Evolutionary conservation across 2,113 vertebrate species (phyloP).

Genomic region (Oostethus manadensis): DNA sequence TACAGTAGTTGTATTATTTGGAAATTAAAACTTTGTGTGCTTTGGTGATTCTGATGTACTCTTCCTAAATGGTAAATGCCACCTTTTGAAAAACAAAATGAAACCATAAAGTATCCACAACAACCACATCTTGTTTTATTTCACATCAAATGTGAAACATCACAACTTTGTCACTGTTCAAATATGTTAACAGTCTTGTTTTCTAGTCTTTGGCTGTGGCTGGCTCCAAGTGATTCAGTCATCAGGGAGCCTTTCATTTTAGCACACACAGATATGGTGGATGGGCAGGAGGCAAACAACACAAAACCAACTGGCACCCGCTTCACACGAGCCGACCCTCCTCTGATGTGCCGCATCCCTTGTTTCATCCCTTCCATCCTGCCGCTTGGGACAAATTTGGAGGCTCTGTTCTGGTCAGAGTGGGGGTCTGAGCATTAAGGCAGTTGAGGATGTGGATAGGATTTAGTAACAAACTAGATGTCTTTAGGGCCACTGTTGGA

Average conservation of each 20-base stretch:
- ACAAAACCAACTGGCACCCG: conserved; percentile 34
- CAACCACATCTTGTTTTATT: too few species aligned
- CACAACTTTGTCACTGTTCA: too few species aligned
- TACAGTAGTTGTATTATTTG: too few species aligned
- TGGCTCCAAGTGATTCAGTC: neutral
- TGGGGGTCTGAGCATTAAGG: conserved; percentile 23
- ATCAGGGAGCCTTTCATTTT: neutral
- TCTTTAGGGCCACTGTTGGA: conserved; percentile 11
- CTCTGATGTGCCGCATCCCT: conserved; percentile 45
- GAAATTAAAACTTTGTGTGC: too few species aligned
- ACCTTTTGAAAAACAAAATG: too few species aligned
- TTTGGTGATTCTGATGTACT: too few species aligned
- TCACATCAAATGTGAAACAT: too few species aligned
- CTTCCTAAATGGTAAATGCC: too few species aligned
- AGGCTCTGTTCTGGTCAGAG: conserved; percentile 41
- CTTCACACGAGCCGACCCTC: conserved; percentile 30
- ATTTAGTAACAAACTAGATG: conserved; percentile 11
- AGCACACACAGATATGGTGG: conserved; percentile 11
- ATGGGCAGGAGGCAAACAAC: conserved; percentile 13
- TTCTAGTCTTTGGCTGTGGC: neutral
- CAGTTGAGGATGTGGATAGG: conserved; percentile 2
- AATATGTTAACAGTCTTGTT: neutral
- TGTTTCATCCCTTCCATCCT: conserved; percentile 37
- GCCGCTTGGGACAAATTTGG: conserved; percentile 37
- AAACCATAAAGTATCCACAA: too few species aligned